phyloP scores from a whole-genome alignment of 2,888 invertebrate species.

The Drosophila borborema region DNA sequence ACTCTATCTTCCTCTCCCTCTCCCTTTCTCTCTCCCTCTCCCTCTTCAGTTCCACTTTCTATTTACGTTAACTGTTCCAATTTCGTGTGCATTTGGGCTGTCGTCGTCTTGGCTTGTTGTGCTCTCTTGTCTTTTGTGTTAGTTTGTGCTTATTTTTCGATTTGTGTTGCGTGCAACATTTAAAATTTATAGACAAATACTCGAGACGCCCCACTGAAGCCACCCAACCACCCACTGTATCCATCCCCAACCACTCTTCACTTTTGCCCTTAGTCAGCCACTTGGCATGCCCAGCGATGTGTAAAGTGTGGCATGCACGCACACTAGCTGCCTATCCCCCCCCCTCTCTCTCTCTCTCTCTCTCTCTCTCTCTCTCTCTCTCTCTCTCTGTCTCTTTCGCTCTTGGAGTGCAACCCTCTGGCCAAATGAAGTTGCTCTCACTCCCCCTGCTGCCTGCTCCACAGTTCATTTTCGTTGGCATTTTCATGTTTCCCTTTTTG shows the following conservation, averaged over 20 bases:
- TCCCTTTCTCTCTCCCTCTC: not conserved
- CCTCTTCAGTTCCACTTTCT: not conserved
- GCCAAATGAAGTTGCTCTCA: conserved; percentile 64
- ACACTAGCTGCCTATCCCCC: conserved; percentile 22
- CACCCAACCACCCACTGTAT: not conserved
- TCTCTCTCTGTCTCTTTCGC: not conserved
- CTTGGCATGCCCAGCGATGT: conserved; percentile 78
- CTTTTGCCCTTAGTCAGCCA: conserved; percentile 56
- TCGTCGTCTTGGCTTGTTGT: conserved; percentile 3
- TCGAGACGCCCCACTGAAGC: conserved; percentile 11
- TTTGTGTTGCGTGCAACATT: conserved; percentile 79
- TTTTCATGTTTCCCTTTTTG: conserved; percentile 59
- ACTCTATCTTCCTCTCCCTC: not conserved
- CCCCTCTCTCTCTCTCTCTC: too few relatives aligned
- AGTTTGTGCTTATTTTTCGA: conserved; percentile 74
- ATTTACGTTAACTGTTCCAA: conserved; percentile 15
- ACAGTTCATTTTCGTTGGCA: conserved; percentile 33
- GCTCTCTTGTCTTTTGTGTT: conserved; percentile 32
- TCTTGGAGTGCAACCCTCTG: conserved; percentile 24
- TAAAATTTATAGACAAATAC: conserved; percentile 80
- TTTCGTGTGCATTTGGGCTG: conserved; percentile 5
- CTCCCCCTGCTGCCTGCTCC: conserved; percentile 5
- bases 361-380: too few relatives aligned
- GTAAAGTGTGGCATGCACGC: conserved; percentile 68
- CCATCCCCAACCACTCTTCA: not conserved